Evolutionary conservation across 2,113 vertebrate genomes (phyloP).

Genomic region (Ciconia maguari): DNA sequence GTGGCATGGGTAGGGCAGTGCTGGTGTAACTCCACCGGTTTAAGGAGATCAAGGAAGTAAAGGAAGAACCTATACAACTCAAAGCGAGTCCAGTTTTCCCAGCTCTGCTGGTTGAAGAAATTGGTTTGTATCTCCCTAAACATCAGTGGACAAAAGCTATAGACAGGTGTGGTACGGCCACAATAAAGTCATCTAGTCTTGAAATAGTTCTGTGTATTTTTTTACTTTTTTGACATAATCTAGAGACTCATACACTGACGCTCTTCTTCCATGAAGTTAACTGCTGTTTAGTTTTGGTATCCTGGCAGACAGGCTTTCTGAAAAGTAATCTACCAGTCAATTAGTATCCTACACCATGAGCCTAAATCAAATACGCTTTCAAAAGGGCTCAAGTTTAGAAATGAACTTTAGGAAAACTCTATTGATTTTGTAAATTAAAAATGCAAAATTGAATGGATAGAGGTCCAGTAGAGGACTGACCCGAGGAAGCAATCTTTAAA

Average conservation of each 20-base stretch:
- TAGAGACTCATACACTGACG: background rate
- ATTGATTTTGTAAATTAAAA: constrained; percentile 40
- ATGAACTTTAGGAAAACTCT: background rate
- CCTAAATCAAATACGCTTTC: background rate
- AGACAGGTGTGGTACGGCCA: background rate
- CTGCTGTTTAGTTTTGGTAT: background rate
- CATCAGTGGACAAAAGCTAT: background rate
- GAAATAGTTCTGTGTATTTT: background rate
- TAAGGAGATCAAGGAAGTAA: background rate
- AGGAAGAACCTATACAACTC: background rate
- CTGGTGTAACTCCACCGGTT: background rate
- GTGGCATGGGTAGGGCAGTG: accelerated
- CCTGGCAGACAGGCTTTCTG: background rate
- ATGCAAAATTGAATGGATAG: background rate
- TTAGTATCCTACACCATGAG: background rate
- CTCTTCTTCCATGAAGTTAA: background rate
- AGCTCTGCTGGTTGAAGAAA: background rate
- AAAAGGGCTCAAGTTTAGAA: background rate
- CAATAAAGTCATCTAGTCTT: background rate
- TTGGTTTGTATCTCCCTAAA: background rate
- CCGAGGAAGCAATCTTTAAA: background rate
- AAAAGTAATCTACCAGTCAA: background rate
- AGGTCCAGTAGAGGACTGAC: background rate
- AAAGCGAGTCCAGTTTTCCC: background rate
- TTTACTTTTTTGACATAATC: background rate